Evolutionary conservation across 2,113 vertebrate genomes (phyloP).

Genomic region (Myotis brandtii): DNA sequence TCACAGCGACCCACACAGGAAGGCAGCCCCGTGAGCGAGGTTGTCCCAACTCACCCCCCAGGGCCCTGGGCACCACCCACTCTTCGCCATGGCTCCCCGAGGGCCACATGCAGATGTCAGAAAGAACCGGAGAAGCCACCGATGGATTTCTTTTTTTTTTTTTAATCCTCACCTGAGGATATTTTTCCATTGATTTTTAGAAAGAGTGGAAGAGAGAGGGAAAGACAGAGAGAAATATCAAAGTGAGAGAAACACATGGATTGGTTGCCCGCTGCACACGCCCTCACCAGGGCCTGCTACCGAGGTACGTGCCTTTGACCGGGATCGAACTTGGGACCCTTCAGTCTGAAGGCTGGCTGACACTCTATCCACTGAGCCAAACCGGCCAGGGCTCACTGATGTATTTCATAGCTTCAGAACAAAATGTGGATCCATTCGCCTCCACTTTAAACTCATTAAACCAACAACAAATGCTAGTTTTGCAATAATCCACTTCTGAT

Average conservation of each 20-base stretch:
- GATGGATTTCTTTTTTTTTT: background rate
- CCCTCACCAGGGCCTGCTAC: no score
- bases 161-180: no score
- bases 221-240: no score
- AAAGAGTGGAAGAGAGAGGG: no score
- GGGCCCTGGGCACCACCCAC: conserved; percentile 23
- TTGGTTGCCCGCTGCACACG: no score
- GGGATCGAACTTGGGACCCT: no score
- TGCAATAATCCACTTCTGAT: background rate
- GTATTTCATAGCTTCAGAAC: conserved; percentile 13
- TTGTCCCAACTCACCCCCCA: background rate
- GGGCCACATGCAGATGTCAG: conserved; percentile 52
- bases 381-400: no score
- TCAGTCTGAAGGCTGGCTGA: no score
- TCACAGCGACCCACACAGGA: conserved; percentile 53
- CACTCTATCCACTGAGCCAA: no score
- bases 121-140: conserved; percentile 30
- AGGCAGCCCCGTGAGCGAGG: background rate
- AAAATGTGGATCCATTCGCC: background rate
- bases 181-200: no score
- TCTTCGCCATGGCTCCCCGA: conserved; percentile 25
- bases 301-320: no score
- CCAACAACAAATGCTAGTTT: background rate
- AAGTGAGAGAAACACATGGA: no score
- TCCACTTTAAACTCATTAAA: conserved; percentile 43